Evolutionary conservation across 2,113 vertebrate species (phyloP).

Genomic region (Morone chrysops): DNA sequence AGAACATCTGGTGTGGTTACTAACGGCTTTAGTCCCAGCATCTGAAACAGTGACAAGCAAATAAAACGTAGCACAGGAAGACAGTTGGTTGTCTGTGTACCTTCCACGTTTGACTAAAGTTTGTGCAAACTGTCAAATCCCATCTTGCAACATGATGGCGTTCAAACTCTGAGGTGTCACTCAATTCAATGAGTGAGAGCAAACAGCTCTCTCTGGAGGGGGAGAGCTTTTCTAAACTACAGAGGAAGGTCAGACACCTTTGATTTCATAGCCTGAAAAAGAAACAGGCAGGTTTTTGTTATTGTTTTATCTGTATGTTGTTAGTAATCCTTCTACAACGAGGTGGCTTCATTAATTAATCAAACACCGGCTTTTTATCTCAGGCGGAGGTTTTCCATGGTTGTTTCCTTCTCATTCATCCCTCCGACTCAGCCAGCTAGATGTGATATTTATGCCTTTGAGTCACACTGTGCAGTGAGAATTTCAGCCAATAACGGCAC

Average conservation of each 20-base stretch:
- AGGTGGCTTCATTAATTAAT: conserved; percentile 72
- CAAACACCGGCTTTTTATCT: conserved; percentile 67
- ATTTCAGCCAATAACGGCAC: conserved; percentile 73
- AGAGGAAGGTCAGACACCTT: conserved; percentile 56
- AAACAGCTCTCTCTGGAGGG: conserved; percentile 27
- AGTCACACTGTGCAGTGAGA: conserved; percentile 69
- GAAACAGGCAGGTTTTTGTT: conserved; percentile 11
- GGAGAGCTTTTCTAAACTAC: conserved; percentile 20
- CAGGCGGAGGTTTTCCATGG: conserved; percentile 54
- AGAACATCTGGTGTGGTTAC: conserved; percentile 63
- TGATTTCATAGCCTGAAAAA: conserved; percentile 46
- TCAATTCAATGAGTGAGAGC: conserved; percentile 41
- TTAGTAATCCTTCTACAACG: conserved; percentile 50
- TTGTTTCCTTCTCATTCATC: conserved; percentile 61
- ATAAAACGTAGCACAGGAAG: conserved; percentile 39
- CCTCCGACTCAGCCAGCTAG: conserved; percentile 51
- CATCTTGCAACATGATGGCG: conserved; percentile 33
- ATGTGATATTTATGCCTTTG: conserved; percentile 77
- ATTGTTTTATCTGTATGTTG: conserved; percentile 42
- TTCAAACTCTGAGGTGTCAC: conserved; percentile 50
- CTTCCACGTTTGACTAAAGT: conserved; percentile 51
- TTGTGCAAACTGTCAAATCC: conserved; percentile 65
- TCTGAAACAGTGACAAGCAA: conserved; percentile 36
- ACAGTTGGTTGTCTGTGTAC: conserved; percentile 39
- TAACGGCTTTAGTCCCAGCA: conserved; percentile 21